Conservation (phyloP, 2,888 invertebrate species). For the Drosophila kambysellisi region DNA sequence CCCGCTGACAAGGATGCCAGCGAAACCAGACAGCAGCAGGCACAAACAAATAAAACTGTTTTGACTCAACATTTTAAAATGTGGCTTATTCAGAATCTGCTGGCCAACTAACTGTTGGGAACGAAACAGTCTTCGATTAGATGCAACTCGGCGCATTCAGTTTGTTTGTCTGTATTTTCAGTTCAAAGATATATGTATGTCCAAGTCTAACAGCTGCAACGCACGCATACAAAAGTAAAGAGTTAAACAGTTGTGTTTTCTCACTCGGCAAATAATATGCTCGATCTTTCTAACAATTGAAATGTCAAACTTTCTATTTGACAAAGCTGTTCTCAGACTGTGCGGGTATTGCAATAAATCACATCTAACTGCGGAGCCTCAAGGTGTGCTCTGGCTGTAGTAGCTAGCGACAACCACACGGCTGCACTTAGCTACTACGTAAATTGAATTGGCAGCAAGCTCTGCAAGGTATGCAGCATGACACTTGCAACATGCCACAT, state of each 20-base stretch:
- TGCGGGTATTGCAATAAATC: slow-evolving; percentile 24
- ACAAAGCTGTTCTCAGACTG: slow-evolving; percentile 4
- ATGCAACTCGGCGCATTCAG: not conserved
- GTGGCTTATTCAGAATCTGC: slow-evolving; percentile 3
- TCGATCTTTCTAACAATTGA: too few relatives aligned
- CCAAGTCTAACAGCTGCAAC: slow-evolving; percentile 13
- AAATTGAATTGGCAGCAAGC: slow-evolving; percentile 45
- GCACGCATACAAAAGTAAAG: not conserved
- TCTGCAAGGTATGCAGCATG: slow-evolving; percentile 31
- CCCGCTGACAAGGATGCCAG: slow-evolving; percentile 12
- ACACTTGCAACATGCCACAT: slow-evolving; percentile 15
- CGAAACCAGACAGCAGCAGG: slow-evolving; percentile 5
- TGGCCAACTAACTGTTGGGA: slow-evolving; percentile 10
- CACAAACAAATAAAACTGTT: not conserved
- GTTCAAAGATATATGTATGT: not conserved
- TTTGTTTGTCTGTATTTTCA: not conserved
- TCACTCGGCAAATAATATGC: not conserved
- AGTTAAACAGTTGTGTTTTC: not conserved
- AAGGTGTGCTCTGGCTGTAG: not conserved
- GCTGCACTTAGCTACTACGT: slow-evolving; percentile 14
- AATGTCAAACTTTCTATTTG: not conserved
- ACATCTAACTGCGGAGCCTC: slow-evolving; percentile 1
- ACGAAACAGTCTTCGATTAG: slow-evolving; percentile 22
- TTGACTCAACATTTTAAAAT: slow-evolving; percentile 40
- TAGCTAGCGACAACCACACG: slow-evolving; percentile 1